Evolutionary conservation across 2,797 vertebrate species (phyloP), one percentile per base, ranked within the genome.

Genomic region (Varecia variegata): DNA sequence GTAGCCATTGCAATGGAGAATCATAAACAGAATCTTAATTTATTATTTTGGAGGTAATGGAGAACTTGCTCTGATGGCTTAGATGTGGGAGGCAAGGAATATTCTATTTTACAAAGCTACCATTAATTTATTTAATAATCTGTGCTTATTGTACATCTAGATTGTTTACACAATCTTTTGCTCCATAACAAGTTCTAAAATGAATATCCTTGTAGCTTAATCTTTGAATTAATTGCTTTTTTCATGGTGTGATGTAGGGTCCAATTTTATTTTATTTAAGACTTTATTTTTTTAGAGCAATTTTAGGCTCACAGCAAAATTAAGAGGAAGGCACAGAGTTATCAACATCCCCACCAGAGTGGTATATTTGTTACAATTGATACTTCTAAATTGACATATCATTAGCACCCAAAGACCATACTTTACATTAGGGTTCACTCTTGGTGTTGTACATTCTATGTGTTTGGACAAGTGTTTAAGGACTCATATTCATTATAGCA

Each of bases 51-150:
- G 47, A 95, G 85, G n/a, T 70, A 89, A 93, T 5, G 15, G 62
- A 79, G 47, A 89, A 76, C 38, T 79, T 76, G 73, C 70, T 86
- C 82, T 95, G 83, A 96, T 94, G 71, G 62, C 58, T 89, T 74
- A 70, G 14, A 90, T 86, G 77, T 92, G 82, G 88, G 30, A 95
- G 65, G 80, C 88, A 92, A 97, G 93, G 71, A 92, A 91, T 96
- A 90, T 88, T 96, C 91, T 90, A 45, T 93, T 68, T 76, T 76
- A 73, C 30, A 35, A 94, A 83, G 47, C 73, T 88, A 79, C 73
- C 68, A 74, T 93, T 93, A 70, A 71, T 87, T 96, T 95, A 96
- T 90, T 93, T 95, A 93, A 86, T 82, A 90, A 9, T 88, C 89
- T 94, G 94, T 79, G 96, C 68, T 93, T 80, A 95, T 38, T 84